Evolutionary conservation across 2,797 vertebrate species (phyloP).

Genomic region (Rhincodon typus): DNA sequence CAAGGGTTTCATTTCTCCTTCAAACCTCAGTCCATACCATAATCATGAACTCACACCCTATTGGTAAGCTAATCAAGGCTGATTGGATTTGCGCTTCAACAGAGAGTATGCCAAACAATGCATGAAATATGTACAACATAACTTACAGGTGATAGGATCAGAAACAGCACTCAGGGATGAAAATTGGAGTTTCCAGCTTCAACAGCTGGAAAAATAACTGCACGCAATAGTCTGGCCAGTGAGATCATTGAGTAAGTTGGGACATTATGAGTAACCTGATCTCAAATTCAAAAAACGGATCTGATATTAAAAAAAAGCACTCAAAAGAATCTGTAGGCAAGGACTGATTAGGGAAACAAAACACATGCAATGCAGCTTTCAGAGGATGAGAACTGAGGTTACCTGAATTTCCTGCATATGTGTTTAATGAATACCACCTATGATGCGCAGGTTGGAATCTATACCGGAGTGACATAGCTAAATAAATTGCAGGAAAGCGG

Average conservation of each 20-base stretch:
- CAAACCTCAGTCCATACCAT: too few relatives aligned
- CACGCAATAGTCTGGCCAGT: not conserved
- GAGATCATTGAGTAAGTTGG: not conserved
- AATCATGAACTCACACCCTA: not conserved
- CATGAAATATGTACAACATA: too few relatives aligned
- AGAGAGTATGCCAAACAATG: not conserved
- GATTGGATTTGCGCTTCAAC: not conserved
- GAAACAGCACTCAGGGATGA: not conserved
- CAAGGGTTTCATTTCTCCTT: too few relatives aligned
- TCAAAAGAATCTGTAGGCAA: not conserved
- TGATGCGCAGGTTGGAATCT: not conserved
- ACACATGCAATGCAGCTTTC: not conserved
- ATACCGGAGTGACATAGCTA: not conserved
- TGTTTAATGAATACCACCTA: not conserved
- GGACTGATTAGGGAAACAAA: not conserved
- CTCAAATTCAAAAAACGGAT: not conserved
- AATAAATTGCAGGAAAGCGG: not conserved
- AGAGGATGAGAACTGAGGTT: not conserved
- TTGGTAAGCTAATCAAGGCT: not conserved
- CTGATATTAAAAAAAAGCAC: not conserved
- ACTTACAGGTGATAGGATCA: not conserved
- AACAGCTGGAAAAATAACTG: not conserved
- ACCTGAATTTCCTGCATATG: not conserved
- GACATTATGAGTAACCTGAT: not conserved
- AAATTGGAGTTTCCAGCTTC: not conserved